Evolutionary conservation across 2,797 vertebrate species (phyloP).

Genomic region (Pyrocephalus nanus): DNA sequence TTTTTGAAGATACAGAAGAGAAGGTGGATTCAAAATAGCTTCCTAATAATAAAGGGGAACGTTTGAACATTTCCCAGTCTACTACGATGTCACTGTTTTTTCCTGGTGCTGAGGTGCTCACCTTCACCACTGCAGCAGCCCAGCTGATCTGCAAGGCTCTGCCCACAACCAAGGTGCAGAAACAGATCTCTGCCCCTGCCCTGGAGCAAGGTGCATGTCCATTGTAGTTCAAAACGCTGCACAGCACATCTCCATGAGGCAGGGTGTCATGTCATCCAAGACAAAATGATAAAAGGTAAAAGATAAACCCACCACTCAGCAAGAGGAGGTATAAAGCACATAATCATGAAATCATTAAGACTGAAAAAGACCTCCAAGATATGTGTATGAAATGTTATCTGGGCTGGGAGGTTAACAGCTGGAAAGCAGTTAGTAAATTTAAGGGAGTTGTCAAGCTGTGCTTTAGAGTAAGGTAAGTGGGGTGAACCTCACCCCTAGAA

Average conservation of each 20-base stretch:
- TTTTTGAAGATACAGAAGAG: not conserved
- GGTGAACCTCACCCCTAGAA: not conserved
- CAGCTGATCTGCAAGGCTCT: not conserved
- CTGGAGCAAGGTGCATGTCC: not conserved
- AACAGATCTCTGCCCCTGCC: not conserved
- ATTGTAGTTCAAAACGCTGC: not conserved
- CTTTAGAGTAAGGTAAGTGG: not conserved
- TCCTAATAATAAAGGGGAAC: not conserved
- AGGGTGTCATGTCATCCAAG: not conserved
- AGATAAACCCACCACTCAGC: not conserved
- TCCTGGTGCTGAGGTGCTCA: not conserved
- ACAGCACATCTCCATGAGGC: not conserved
- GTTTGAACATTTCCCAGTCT: not conserved
- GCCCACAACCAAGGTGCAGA: not conserved
- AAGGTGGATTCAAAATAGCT: not conserved
- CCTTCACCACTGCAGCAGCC: not conserved
- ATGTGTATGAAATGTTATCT: not conserved
- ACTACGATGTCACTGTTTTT: fast-evolving
- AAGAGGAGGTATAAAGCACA: not conserved
- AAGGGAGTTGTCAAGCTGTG: not conserved
- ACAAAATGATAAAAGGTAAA: not conserved
- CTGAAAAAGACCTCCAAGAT: not conserved
- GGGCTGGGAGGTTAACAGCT: not conserved
- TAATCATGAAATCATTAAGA: not conserved
- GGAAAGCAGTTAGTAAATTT: not conserved